Conservation (phyloP, 2,888 invertebrate species). For the Camptogramma bilineatum region DNA sequence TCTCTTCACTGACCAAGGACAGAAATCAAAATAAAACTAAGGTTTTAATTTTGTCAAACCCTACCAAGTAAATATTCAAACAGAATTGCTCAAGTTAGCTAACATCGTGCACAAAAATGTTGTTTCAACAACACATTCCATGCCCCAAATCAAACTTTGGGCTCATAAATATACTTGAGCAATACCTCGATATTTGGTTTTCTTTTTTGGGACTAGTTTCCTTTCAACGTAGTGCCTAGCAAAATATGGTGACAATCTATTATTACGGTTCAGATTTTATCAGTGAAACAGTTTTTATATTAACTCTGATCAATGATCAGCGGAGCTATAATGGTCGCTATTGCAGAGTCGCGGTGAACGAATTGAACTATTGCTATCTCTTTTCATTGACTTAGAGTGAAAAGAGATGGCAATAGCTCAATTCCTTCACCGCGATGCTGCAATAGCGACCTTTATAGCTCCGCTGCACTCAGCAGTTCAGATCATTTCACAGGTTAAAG, state of each 20-base stretch:
- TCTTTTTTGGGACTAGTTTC: background rate
- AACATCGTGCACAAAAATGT: background rate
- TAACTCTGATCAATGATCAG: too few species aligned
- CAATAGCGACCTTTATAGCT: too few species aligned
- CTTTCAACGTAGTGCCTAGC: background rate
- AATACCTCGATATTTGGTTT: background rate
- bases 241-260: too few species aligned
- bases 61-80: background rate
- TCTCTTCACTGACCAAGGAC: slow-evolving; percentile 7
- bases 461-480: background rate
- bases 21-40: slow-evolving; percentile 11
- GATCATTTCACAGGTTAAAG: background rate
- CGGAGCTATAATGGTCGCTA: too few species aligned
- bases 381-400: too few species aligned
- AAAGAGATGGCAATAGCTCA: too few species aligned
- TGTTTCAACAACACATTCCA: background rate
- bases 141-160: background rate
- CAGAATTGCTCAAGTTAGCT: background rate
- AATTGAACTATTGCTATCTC: too few species aligned
- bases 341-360: too few species aligned
- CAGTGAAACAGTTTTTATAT: too few species aligned
- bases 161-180: background rate
- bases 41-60: background rate
- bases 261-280: too few species aligned
- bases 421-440: too few species aligned